These are phyloP conservation scores for Drosophila watanabei DNA, from an alignment of 1,140 invertebrate genomes.

Conservation along the genomic window DNA sequence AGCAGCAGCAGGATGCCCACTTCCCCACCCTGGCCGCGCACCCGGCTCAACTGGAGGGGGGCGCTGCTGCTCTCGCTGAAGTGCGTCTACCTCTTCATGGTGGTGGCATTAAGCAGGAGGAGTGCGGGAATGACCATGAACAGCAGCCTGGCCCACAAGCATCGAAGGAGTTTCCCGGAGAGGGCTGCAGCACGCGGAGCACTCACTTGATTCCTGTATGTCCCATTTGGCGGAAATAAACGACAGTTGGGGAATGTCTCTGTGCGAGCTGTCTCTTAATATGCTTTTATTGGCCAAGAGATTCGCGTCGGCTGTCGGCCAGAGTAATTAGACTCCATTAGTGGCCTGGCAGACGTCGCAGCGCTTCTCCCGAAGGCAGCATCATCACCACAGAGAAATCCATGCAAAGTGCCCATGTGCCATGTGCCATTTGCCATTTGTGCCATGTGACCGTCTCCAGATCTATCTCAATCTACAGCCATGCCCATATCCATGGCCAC, in stretches of 20 bases:
- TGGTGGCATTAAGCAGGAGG: conserved; percentile 22
- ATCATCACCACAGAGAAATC: conserved; percentile 33
- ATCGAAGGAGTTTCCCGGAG: background rate
- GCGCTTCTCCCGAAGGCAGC: conserved; percentile 16
- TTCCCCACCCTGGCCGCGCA: conserved; percentile 2
- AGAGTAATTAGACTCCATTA: conserved; percentile 80
- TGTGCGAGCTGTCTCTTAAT: conserved; percentile 58
- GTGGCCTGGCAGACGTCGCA: conserved; percentile 51
- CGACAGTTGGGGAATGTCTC: conserved; percentile 56
- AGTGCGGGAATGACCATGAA: background rate
- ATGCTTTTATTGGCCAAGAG: conserved; percentile 75
- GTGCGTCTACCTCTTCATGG: conserved; percentile 41
- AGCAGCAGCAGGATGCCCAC: conserved; percentile 11
- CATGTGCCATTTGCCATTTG: conserved; percentile 34
- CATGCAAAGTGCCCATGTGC: conserved; percentile 65
- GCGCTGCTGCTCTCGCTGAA: conserved; percentile 29
- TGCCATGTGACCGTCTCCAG: conserved; percentile 20
- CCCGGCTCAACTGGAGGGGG: conserved; percentile 44
- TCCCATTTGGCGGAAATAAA: conserved; percentile 59
- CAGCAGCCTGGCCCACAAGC: background rate
- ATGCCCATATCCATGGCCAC: conserved; percentile 41
- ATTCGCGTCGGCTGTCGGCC: conserved; percentile 49
- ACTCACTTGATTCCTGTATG: conserved; percentile 24
- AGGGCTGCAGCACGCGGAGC: background rate
- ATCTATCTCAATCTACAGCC: conserved; percentile 34